Percentiles rank a stretch among this genome's conserved stretches.
Evolutionary conservation across 2,113 vertebrate species (phyloP).

Genomic region (Equus przewalskii): DNA sequence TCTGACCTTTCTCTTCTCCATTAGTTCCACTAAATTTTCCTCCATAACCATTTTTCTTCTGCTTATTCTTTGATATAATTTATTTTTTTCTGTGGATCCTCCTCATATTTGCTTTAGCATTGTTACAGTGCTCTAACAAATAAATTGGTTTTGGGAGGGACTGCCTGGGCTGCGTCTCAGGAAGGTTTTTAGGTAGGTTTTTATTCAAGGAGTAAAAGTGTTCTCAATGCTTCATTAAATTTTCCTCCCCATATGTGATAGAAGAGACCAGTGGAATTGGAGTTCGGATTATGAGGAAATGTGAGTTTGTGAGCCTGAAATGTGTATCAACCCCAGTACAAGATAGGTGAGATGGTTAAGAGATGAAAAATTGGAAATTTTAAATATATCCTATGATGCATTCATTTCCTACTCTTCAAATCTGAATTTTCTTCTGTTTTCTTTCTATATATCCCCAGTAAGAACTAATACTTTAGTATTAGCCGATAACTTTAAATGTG

Average conservation of each 20-base stretch:
- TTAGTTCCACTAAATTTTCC: neutral
- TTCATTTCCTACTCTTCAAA: neutral
- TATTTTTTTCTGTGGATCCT: neutral
- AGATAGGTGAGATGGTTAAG: neutral
- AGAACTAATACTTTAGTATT: neutral
- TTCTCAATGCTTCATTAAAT: neutral
- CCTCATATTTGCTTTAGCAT: neutral
- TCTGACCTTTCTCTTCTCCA: neutral
- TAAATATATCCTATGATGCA: neutral
- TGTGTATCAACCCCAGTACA: neutral
- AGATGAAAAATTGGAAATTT: neutral
- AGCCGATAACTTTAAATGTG: neutral
- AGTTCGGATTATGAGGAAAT: neutral
- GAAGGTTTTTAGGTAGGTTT: neutral
- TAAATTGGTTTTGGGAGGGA: neutral
- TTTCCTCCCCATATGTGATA: neutral
- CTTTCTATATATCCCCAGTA: neutral
- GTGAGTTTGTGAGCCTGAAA: neutral
- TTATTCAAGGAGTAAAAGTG: neutral
- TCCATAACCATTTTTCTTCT: neutral
- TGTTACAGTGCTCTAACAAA: neutral
- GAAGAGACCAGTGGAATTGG: neutral
- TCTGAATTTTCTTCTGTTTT: neutral
- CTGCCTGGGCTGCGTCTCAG: neutral
- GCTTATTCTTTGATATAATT: neutral